Conservation (phyloP, 2,888 invertebrate species). For the Artemia sinica region DNA sequence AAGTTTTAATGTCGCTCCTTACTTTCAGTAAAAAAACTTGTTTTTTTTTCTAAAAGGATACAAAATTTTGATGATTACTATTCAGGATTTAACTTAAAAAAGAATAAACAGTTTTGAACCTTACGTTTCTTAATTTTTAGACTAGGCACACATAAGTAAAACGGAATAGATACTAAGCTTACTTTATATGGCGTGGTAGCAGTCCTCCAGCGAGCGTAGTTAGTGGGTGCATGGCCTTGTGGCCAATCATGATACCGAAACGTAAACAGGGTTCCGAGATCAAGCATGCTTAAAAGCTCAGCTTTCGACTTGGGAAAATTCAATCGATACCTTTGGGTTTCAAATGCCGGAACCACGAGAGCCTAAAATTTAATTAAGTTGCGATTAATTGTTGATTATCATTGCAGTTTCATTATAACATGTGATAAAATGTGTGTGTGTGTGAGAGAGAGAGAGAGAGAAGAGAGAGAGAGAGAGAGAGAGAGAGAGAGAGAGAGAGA, state of each 20-base stretch:
- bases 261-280: constrained; percentile 55
- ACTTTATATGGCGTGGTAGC: constrained; percentile 58
- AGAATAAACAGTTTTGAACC: constrained; percentile 2
- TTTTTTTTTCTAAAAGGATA: not conserved
- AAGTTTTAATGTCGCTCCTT: too few relatives aligned
- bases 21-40: too few relatives aligned
- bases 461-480: too few relatives aligned
- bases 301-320: constrained; percentile 57
- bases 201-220: constrained; percentile 60
- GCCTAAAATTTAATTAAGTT: constrained; percentile 35
- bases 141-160: not conserved
- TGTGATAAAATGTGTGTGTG: not conserved
- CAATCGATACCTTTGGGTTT: constrained; percentile 64
- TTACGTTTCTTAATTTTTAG: not conserved
- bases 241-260: constrained; percentile 77
- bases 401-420: too few relatives aligned
- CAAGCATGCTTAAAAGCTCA: constrained; percentile 52
- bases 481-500: too few relatives aligned
- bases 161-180: constrained; percentile 23
- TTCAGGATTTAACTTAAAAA: constrained; percentile 16
- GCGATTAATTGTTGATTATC: too few relatives aligned
- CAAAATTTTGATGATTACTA: not conserved
- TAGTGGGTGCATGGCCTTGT: constrained; percentile 66
- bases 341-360: constrained; percentile 72
- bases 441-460: too few relatives aligned